Conservation (phyloP, 1,140 invertebrate genomes). For the Eueides isabella region DNA sequence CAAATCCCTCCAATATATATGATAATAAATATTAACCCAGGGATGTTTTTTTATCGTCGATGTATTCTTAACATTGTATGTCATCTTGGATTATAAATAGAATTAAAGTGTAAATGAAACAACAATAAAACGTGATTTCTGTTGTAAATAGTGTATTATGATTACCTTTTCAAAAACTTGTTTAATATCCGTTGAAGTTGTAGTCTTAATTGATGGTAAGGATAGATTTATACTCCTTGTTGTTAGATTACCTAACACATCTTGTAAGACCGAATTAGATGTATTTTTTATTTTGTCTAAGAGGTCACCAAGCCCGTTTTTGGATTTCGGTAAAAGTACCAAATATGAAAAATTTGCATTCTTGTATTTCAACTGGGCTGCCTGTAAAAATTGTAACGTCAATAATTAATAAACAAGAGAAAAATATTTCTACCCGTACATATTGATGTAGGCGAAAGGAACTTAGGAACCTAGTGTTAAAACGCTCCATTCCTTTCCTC, state of each 20-base stretch:
- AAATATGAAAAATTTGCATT: slow-evolving; percentile 13
- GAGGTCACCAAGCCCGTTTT: neutral
- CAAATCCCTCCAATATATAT: too few species aligned
- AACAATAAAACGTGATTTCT: too few species aligned
- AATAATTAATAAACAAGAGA: neutral
- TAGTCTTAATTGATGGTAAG: slow-evolving; percentile 5
- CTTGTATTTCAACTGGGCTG: slow-evolving; percentile 15
- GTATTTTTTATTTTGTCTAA: neutral
- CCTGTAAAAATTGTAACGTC: slow-evolving; percentile 8
- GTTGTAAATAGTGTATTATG: too few species aligned
- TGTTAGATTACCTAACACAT: slow-evolving; percentile 1
- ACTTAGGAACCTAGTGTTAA: too few species aligned
- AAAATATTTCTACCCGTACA: too few species aligned
- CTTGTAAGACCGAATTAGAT: neutral
- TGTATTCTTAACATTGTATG: too few species aligned
- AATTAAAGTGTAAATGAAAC: too few species aligned
- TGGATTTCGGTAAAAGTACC: slow-evolving; percentile 16
- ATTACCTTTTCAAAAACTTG: neutral
- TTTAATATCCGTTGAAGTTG: slow-evolving; percentile 1
- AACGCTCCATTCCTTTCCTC: too few species aligned
- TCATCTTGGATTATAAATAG: too few species aligned
- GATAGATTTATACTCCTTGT: neutral
- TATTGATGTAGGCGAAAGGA: too few species aligned
- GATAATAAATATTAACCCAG: too few species aligned
- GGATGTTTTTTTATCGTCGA: too few species aligned